A percentile compares a stretch with the other conserved stretches of the same genome.
phyloP scores from a whole-genome alignment of 2,888 invertebrate genomes.

The Mythimna albipuncta region DNA sequence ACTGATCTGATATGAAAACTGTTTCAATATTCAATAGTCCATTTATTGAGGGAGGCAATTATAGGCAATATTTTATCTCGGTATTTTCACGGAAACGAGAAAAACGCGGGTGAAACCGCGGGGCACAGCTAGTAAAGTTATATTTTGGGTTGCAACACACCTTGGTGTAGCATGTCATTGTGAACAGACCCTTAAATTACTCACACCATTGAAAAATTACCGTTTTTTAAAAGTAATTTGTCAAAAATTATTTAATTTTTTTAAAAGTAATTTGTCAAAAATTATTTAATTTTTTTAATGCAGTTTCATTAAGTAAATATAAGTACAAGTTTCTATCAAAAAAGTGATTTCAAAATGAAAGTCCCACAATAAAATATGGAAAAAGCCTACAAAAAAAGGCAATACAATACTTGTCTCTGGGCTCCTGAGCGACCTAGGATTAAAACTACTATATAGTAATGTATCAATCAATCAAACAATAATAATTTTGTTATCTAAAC shows the following conservation, averaged over 20 bases:
- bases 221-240: not conserved
- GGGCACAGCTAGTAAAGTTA: too few relatives aligned
- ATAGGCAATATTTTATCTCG: too few relatives aligned
- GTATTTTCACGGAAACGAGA: too few relatives aligned
- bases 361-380: not conserved
- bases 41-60: too few relatives aligned
- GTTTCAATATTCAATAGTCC: too few relatives aligned
- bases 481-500: not conserved
- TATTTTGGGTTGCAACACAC: too few relatives aligned
- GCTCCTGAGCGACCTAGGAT: slow-evolving; percentile 8
- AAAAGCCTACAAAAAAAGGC: not conserved
- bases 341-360: not conserved
- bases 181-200: too few relatives aligned
- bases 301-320: not conserved
- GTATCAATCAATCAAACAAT: too few relatives aligned
- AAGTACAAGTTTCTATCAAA: not conserved
- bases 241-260: not conserved
- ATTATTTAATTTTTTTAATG: not conserved
- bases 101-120: too few relatives aligned
- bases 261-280: not conserved
- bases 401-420: not conserved
- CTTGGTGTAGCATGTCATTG: too few relatives aligned
- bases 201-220: too few relatives aligned
- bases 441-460: not conserved
- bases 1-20: too few relatives aligned